Evolutionary conservation across 1,140 invertebrate genomes (phyloP), one percentile per base, ranked within the genome.

Genomic region (Asbolus verrucosus): DNA sequence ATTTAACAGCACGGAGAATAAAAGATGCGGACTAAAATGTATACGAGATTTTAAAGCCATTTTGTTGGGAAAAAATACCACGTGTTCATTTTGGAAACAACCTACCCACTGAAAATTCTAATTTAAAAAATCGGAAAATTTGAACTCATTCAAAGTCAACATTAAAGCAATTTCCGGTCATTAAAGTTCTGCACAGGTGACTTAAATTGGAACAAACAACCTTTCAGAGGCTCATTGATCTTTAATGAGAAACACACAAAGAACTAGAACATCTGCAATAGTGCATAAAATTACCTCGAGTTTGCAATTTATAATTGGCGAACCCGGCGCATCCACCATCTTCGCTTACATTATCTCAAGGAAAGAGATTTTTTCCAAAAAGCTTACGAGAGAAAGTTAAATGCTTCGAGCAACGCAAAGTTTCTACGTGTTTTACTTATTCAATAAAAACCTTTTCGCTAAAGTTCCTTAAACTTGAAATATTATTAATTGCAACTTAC

Each of bases 251-350:
- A 36, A 36, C 11, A 4, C 33, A 36, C 33, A 36, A 5, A 11
- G 11, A n/a, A 11, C 5, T n/a, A 11, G 33, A 36, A 36, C 33
- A 36, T 36, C 33, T 36, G 5, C 33, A 36, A 36, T 36, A 36
- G 33, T 36, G 33, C 33, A 11, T 36, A n/a, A 36, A 36, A 36
- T 36, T 36, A 36, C n/a, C n/a, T 36, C 11, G 11, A 11, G 33
- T n/a, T 11, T 36, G 33, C 33, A 36, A 36, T 36, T 36, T 36
- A 11, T 36, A 36, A 36, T 36, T 36, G 33, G 11, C 11, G 5
- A 36, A 36, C 61, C 61, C 61, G 61, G 61, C 61, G 61, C 61
- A 63, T 63, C 61, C 61, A 63, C 61, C 61, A 63, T 63, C 41
- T 39, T 19, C 33, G 18, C 0, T n/a, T 2, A 2, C 33, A 36